Evolutionary conservation across 1,140 invertebrate genomes (phyloP).

Genomic region (Heliothis subflexa): DNA sequence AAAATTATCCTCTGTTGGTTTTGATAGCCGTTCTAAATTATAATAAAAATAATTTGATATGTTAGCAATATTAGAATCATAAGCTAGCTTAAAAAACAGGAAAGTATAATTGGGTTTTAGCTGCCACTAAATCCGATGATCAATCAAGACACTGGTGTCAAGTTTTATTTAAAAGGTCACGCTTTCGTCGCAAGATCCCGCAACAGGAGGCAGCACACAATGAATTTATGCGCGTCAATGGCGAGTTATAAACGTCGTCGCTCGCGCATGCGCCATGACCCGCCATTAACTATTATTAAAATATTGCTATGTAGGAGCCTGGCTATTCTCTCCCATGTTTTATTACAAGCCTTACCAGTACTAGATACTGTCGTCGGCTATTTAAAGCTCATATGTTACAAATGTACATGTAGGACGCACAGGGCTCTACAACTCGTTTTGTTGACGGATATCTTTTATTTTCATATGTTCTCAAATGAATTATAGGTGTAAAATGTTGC

Average conservation of each 20-base stretch:
- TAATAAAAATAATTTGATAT: too few species aligned
- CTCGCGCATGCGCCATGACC: slow-evolving; percentile 72
- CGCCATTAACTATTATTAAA: slow-evolving; percentile 84
- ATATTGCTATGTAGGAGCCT: slow-evolving; percentile 80
- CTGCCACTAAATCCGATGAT: neutral
- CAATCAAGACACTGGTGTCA: slow-evolving; percentile 7
- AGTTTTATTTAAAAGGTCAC: slow-evolving; percentile 48
- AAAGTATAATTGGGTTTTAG: neutral
- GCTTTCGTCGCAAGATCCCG: slow-evolving; percentile 43
- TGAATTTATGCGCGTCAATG: slow-evolving; percentile 78
- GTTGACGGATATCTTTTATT: slow-evolving; percentile 73
- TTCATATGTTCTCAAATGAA: slow-evolving; percentile 67
- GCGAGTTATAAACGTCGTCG: slow-evolving; percentile 80
- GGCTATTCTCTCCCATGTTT: slow-evolving; percentile 79
- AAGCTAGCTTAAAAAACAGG: neutral
- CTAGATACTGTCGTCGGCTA: slow-evolving; percentile 80
- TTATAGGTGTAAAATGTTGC: slow-evolving; percentile 71
- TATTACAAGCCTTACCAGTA: slow-evolving; percentile 69
- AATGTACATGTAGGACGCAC: slow-evolving; percentile 70
- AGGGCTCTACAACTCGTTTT: slow-evolving; percentile 66
- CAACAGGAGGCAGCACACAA: slow-evolving; percentile 62
- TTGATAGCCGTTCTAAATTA: too few species aligned
- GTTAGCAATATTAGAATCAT: neutral
- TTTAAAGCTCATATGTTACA: slow-evolving; percentile 78
- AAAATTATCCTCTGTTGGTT: too few species aligned